phyloP scores from a whole-genome alignment of 2,797 vertebrate genomes.

The Cuculus canorus region DNA sequence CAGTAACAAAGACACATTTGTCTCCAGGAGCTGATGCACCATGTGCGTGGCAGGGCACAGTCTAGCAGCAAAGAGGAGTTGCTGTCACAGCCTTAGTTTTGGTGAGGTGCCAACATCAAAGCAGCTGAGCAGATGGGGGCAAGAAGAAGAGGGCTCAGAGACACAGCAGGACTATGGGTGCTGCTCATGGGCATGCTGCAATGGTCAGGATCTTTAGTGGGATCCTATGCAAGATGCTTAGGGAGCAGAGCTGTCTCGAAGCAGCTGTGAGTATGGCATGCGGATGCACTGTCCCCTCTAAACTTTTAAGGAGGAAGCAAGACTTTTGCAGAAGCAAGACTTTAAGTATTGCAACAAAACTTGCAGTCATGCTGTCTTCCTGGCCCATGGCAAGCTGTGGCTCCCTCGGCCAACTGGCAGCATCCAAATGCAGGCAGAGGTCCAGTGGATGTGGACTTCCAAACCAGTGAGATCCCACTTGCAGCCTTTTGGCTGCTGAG shows the following conservation, averaged over 20 bases:
- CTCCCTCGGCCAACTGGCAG: not conserved
- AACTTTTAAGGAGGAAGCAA: not conserved
- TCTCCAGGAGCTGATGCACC: not conserved
- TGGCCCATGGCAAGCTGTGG: rapidly evolving
- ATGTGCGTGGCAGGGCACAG: rapidly evolving
- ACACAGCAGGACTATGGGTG: not conserved
- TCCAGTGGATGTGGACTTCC: not conserved
- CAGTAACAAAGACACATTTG: not conserved
- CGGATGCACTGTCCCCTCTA: rapidly evolving
- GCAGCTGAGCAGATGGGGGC: not conserved
- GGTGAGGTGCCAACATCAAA: not conserved
- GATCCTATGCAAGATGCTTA: rapidly evolving
- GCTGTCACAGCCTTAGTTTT: not conserved
- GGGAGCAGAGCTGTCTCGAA: not conserved
- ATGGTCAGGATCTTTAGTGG: not conserved
- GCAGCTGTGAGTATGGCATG: not conserved
- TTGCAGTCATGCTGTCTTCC: not conserved
- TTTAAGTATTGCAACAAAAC: not conserved
- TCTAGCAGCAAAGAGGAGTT: not conserved
- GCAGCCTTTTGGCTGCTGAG: not conserved
- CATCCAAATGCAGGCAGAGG: not conserved
- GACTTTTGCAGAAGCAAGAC: not conserved
- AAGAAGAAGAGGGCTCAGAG: not conserved
- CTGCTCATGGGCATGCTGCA: not conserved
- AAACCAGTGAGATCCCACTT: not conserved